Percentiles rank a stretch among this genome's conserved stretches.
These are phyloP conservation scores for Aythya fuligula DNA, from an alignment of 2,797 vertebrate genomes.

Conservation along the genomic window DNA sequence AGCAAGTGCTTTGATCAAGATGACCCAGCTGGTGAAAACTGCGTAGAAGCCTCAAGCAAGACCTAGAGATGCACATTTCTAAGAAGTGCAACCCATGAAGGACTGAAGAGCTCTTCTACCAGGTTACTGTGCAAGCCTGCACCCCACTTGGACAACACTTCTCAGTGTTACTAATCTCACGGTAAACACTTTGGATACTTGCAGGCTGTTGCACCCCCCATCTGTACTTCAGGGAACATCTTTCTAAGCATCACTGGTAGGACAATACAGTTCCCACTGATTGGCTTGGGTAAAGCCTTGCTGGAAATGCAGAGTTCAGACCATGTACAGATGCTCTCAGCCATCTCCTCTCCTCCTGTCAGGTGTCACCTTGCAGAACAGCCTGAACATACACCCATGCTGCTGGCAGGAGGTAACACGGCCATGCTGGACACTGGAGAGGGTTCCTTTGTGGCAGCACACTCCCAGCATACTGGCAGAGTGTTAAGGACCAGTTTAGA, in stretches of 20 bases:
- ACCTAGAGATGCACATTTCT: neutral
- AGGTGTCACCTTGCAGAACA: neutral
- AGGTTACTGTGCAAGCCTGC: neutral
- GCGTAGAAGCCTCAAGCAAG: neutral
- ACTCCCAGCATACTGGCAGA: neutral
- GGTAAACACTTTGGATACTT: neutral
- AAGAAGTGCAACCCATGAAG: neutral
- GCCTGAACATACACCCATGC: neutral
- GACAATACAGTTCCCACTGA: neutral
- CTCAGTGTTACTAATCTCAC: neutral
- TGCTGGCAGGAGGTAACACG: neutral
- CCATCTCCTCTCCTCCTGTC: neutral
- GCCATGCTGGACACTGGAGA: fast-evolving
- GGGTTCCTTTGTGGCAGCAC: neutral
- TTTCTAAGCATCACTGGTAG: neutral
- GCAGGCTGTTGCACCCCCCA: neutral
- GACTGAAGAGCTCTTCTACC: neutral
- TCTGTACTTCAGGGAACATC: neutral
- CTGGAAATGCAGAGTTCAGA: neutral
- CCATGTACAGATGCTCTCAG: neutral
- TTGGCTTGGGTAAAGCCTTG: neutral
- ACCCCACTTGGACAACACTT: neutral
- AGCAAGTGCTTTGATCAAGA: neutral
- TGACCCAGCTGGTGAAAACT: neutral
- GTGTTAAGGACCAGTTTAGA: neutral